Percentiles rank a stretch among this genome's conserved stretches.
Evolutionary conservation across 2,888 invertebrate species (phyloP).

Genomic region (Drosophila flavopinicola): DNA sequence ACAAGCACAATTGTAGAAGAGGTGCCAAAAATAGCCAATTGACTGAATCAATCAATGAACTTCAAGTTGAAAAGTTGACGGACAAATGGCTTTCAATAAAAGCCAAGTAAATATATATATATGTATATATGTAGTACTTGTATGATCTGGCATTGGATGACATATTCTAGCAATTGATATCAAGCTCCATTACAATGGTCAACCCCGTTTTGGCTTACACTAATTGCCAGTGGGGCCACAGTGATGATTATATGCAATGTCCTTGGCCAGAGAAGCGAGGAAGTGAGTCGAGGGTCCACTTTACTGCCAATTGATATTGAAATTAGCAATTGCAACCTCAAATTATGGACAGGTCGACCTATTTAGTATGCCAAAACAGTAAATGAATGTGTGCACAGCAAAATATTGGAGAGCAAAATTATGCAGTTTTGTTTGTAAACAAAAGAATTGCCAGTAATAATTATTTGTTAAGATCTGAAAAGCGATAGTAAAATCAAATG

Average conservation of each 20-base stretch:
- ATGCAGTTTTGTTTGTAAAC: neutral
- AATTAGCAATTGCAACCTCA: constrained; percentile 55
- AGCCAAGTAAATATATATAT: neutral
- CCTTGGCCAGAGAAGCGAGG: constrained; percentile 35
- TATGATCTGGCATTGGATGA: constrained; percentile 12
- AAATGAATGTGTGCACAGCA: neutral
- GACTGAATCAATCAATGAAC: constrained; percentile 48
- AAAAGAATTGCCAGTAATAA: neutral
- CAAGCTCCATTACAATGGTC: constrained; percentile 33
- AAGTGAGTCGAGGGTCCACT: constrained; percentile 1
- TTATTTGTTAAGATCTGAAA: no score
- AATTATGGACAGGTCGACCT: constrained; percentile 24
- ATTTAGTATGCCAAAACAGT: neutral
- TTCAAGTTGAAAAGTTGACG: constrained; percentile 1
- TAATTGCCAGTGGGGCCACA: constrained; percentile 50
- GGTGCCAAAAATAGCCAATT: constrained; percentile 48
- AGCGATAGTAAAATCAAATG: no score
- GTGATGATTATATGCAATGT: constrained; percentile 57
- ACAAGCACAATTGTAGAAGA: neutral
- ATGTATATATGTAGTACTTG: no score
- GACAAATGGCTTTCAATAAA: constrained; percentile 1
- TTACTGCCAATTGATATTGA: constrained; percentile 60
- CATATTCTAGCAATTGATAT: constrained; percentile 39
- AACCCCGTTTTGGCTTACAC: constrained; percentile 20
- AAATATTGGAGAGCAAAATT: neutral